Evolutionary conservation across 2,797 vertebrate species (phyloP), one percentile per base, ranked within the genome.

Genomic region (Tympanoctomys barrerae): DNA sequence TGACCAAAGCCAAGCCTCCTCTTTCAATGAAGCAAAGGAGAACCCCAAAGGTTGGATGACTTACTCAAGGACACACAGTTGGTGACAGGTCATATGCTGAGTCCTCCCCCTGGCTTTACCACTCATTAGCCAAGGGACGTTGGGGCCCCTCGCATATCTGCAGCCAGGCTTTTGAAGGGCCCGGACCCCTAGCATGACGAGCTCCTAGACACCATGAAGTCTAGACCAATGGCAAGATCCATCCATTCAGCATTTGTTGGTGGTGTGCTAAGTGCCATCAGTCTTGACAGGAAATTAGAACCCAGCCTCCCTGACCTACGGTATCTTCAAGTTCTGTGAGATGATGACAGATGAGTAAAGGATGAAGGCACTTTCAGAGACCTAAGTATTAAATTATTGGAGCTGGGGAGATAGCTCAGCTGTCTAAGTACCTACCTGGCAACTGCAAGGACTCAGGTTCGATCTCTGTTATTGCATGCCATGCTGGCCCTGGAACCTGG

Each of bases 1-100:
- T 46, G 89, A 79, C 46, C 2, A 5, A 88, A 54, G 36, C 83
- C 59, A 66, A 57, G 62, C 14, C 77, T 91, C 54, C 84, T n/a
- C 66, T 82, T 71, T 12, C 57, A 19, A 87, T 24, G 94, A 91
- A 91, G 81, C 81, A 57, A 71, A 8, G 10, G 7, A 87, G 61
- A 70, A 80, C 73, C 73, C 42, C 24, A 77, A 90, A 85, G 42
- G 1, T 26, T 61, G 9, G 54, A 78, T 66, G 81, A 94, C 83
- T 95, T 84, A 28, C 22, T 89, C 84, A 77, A 80, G 77, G 81
- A 94, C 77, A 61, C 59, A 71, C 31, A 49, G 85, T 21, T 54
- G 33, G 16, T 0, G 5, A 62, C 26, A 49, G 39, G 22, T 1
- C 90, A 22, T 8, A 2, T 3, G 19, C 24, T 0, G 9, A 28